Percentiles rank a stretch among this genome's conserved stretches.
Evolutionary conservation across 1,140 invertebrate species (phyloP).

Genomic region (Drosophila funebris): DNA sequence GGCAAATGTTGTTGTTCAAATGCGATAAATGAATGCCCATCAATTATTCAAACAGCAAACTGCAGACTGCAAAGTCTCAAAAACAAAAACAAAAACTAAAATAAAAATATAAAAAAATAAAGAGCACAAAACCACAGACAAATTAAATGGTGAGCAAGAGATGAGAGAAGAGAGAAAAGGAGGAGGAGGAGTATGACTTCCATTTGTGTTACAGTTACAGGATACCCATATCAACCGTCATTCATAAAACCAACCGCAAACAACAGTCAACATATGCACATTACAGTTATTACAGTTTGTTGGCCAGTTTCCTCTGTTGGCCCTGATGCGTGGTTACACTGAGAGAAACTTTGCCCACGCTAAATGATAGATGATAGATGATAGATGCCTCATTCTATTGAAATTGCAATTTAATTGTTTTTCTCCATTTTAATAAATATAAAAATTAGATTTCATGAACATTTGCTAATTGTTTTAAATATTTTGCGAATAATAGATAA

Average conservation of each 20-base stretch:
- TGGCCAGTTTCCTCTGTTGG: conserved; percentile 10
- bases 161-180: neutral
- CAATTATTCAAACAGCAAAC: conserved; percentile 25
- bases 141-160: neutral
- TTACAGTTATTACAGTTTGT: conserved; percentile 39
- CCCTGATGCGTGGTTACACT: neutral
- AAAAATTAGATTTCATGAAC: too few relatives aligned
- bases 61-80: neutral
- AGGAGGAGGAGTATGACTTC: neutral
- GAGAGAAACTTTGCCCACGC: neutral
- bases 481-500: too few relatives aligned
- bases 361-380: neutral
- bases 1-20: neutral
- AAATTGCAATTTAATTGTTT: too few relatives aligned
- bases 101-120: neutral
- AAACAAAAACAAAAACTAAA: neutral
- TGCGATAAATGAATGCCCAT: conserved; percentile 29
- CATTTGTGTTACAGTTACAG: neutral
- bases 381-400: too few relatives aligned
- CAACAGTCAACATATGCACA: conserved; percentile 32
- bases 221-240: conserved; percentile 20
- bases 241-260: conserved; percentile 24
- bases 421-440: too few relatives aligned
- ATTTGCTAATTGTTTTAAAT: too few relatives aligned
- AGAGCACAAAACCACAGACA: neutral